Conservation (phyloP, 2,797 vertebrate species). For the Rhinella marina region DNA sequence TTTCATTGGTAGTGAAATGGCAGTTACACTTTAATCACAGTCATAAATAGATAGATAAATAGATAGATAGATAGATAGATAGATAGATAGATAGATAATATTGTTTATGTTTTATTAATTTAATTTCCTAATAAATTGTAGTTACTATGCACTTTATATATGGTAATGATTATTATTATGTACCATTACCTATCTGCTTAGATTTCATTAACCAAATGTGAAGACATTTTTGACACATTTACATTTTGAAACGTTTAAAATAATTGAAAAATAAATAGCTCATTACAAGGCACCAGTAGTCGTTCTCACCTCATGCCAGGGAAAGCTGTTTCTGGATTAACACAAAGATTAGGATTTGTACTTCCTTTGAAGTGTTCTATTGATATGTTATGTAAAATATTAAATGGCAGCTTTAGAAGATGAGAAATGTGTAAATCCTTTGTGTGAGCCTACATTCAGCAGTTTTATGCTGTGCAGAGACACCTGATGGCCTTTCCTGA, state of each 20-base stretch:
- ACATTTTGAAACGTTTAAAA: neutral
- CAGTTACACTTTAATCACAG: too few species aligned
- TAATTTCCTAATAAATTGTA: too few species aligned
- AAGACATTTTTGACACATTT: neutral
- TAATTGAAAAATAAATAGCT: neutral
- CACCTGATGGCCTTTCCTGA: neutral
- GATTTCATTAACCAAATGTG: neutral
- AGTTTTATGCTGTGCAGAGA: neutral
- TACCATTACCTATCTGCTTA: neutral
- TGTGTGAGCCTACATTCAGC: neutral
- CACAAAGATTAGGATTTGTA: conserved; percentile 7
- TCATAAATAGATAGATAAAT: too few species aligned
- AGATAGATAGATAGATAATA: too few species aligned
- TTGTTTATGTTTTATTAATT: too few species aligned
- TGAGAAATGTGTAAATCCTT: neutral
- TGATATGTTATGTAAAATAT: conserved; percentile 20
- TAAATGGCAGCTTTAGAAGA: conserved; percentile 13
- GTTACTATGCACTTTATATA: too few species aligned
- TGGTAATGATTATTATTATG: too few species aligned
- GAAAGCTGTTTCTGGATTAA: conserved; percentile 39
- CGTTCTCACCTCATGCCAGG: neutral
- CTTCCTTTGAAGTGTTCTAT: conserved; percentile 30
- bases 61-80: too few species aligned
- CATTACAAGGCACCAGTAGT: neutral
- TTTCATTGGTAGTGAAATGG: too few species aligned